Evolutionary conservation across 2,113 vertebrate species (phyloP), one percentile per base, ranked within the genome.

Genomic region (Myodes glareolus): DNA sequence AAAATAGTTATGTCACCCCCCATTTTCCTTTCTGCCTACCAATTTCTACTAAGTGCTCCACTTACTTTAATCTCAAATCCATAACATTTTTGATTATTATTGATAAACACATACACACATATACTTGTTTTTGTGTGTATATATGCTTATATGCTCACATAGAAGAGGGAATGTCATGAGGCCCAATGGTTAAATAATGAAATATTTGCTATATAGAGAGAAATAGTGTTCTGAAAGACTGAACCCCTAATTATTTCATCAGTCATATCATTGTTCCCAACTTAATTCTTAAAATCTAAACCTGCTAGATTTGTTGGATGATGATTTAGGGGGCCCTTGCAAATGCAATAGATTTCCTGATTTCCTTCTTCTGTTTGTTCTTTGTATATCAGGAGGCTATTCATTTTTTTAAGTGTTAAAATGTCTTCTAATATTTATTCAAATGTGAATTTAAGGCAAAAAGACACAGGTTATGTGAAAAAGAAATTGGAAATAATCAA

Each of bases 201-300:
- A 25, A 19, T 58, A 58, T 58, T n/a, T 82, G 36, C 7, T 6
- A 52, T 12, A n/a, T n/a, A 61, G 23, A 61, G 13, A 27, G 21
- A 61, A n/a, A 61, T 27, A 61, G 25, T 7, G 1, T 84, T 84
- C 7, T 42, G 13, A 25, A 84, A 63, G 14, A 1, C 9, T 84
- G 25, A 84, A 7, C 42, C 0, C 3, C 25, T 63, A 63, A 63
- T 17, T 17, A 8, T 6, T 7, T 13, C 0, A 29, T 61, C 82
- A 65, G 65, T 95, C 36, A 89, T 75, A 77, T 92, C 13, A 90
- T 93, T 86, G 75, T 63, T 42, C 73, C 67, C 6, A 19, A 81
- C 6, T 55, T 90, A 67, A 90, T 65, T 77, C 25, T 92, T 61
- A 39, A 84, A 80, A 93, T 2, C 25, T 52, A 31, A 25, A 52